These are phyloP conservation scores for Melanocharis versteri DNA, from an alignment of 2,113 vertebrate genomes.

Conservation along the genomic window DNA sequence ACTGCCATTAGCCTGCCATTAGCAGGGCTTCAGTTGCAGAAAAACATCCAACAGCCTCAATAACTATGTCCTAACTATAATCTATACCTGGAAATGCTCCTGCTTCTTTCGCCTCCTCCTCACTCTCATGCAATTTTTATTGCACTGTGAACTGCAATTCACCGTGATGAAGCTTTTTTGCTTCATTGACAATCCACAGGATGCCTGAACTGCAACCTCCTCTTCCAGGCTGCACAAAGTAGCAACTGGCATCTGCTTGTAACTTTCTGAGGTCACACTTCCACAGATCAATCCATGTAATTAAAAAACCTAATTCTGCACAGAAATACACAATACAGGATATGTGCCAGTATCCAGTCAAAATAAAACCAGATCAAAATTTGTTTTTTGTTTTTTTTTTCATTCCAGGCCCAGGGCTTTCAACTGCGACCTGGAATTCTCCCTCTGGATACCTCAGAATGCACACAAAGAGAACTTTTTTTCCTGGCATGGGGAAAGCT, in stretches of 20 bases:
- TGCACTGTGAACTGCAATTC: not conserved
- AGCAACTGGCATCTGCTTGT: not conserved
- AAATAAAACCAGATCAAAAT: not conserved
- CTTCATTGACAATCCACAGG: not conserved
- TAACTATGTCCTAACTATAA: not conserved
- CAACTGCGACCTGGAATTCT: not conserved
- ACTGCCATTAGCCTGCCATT: not conserved
- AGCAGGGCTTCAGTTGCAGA: not conserved
- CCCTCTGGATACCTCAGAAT: not conserved
- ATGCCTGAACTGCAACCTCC: not conserved
- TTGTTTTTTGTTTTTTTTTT: not conserved
- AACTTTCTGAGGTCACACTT: not conserved
- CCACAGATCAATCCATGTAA: not conserved
- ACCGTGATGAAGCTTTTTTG: not conserved
- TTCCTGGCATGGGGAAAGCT: not conserved
- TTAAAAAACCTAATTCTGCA: not conserved
- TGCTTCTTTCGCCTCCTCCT: not conserved
- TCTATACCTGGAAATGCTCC: not conserved
- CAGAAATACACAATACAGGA: not conserved
- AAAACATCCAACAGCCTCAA: not conserved
- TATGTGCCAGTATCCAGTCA: not conserved
- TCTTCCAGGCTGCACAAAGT: not conserved
- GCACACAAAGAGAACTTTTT: not conserved
- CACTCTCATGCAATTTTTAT: not conserved
- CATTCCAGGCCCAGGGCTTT: not conserved